Evolutionary conservation across 2,113 vertebrate species (phyloP).

Genomic region (Rhinolophus ferrumequinum): DNA sequence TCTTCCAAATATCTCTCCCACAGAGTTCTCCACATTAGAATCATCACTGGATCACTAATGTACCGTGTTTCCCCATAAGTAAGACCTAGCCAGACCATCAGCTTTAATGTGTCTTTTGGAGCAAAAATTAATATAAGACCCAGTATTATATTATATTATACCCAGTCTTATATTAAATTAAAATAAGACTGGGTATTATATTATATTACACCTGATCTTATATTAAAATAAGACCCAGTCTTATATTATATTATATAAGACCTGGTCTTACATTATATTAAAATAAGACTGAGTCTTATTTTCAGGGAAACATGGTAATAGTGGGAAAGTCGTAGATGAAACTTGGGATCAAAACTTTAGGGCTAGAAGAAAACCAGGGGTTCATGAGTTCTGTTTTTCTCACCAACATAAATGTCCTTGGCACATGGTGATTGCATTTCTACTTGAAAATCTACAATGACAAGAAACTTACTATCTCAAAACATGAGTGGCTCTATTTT

Average conservation of each 20-base stretch:
- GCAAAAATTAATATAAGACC: too few species aligned
- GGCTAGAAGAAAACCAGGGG: neutral
- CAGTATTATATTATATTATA: too few species aligned
- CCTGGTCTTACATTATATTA: too few species aligned
- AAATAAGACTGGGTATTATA: too few species aligned
- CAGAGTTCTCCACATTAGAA: neutral
- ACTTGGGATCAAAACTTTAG: neutral
- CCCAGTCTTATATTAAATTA: too few species aligned
- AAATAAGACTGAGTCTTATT: too few species aligned
- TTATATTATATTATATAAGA: too few species aligned
- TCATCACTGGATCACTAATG: neutral
- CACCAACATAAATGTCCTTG: neutral
- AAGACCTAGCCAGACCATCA: too few species aligned
- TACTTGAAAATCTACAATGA: neutral
- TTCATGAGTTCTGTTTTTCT: neutral
- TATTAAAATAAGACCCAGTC: too few species aligned
- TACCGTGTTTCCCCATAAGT: too few species aligned
- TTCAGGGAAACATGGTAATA: neutral
- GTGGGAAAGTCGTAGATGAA: neutral
- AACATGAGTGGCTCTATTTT: neutral
- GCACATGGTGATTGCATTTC: neutral
- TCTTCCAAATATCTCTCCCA: neutral
- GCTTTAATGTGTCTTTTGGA: too few species aligned
- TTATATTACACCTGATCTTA: too few species aligned
- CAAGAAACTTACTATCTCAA: neutral